Evolutionary conservation across 2,797 vertebrate species (phyloP), one percentile per base, ranked within the genome.

Genomic region (Sebastes glaucus): DNA sequence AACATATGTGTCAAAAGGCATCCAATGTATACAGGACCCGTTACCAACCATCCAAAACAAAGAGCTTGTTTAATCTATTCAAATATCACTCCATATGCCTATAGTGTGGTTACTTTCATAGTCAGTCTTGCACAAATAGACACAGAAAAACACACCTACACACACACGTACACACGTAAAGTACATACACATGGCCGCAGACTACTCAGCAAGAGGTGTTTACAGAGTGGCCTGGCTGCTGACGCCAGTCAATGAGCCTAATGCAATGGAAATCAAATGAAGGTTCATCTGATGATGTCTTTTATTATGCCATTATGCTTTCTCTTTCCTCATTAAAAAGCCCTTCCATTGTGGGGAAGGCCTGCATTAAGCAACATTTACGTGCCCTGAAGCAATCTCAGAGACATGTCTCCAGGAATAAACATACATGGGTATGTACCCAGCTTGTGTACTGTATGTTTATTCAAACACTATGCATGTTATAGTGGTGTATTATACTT

Each of bases 181-280:
- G 84, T 81, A 64, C 68, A 79, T 60, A 75, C 69, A 71, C 80
- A 71, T 78, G 72, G 33, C n/a, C 59, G 70, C 83, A 86, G 71
- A 71, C 86, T 63, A 77, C 87, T 89, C 81, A 83, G 69, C 60
- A 35, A 78, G 87, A 86, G 32, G 75, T 93, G 92, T 95, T 94
- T 93, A 91, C 93, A 92, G 85, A 95, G 90, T 66, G 65, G 80
- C 83, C 75, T 53, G 61, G 70, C 87, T 78, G 90, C 88, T 95
- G 94, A 95, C 85, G 93, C 94, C 93, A 94, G 87, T 86, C 85
- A 87, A 86, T 83, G 86, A 86, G 68, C 88, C 88, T 95, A 95
- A 95, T 95, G 95, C 88, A 90, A 91, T 94, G 94, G 92, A 94
- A 96, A 95, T 95, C 90, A 94, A 93, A 95, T 92, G 90, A 92